Base-by-base conservation (phyloP, 2,888 invertebrate genomes). In the Stegana nigrithorax region DNA sequence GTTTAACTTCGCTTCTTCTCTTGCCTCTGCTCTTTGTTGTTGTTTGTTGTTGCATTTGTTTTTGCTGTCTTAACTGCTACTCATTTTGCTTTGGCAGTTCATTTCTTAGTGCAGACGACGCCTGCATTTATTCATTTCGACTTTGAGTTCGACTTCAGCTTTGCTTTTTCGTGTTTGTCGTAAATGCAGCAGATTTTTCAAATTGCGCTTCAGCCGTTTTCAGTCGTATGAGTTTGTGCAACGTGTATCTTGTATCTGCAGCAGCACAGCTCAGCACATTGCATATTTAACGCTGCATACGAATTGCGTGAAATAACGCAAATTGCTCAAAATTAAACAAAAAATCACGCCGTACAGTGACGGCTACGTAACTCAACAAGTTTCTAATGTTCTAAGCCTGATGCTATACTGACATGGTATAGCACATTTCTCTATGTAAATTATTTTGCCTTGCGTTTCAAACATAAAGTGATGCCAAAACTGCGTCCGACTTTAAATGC, bases 271-370 rank as follows among this genome's bases (percentile, higher is more conserved):
- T 65, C n/a, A 58, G 56, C 50, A 57, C 8, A 27, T 32, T 23
- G 14, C 29, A 59, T 19, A 60, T 25, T 67, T 55, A 60, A 29
- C 64, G 47, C 63, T 68, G 67, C 57, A 68, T 70, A 64, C 65
- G 64, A 71, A 75, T 69, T 81, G 81, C 80, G 81, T 82, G 82
- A 79, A 79, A n/a, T 73, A 79, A 73, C 71, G 76, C 73, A 81
- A 81, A 80, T 82, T 72, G 78, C 71, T 75, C 73, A 73, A 82
- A 81, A 73, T 80, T 79, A 80, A 80, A 80, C 12, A 17, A 32
- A 19, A 32, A 32, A 75, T 75, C 19, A 23, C 42, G 42, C 32
- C 14, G 17, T 36, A 29, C 21, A 29, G 17, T 10, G 51, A 23
- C 57, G 50, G 51, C 50, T 62, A 55, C 59, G 36, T 61, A 58